Evolutionary conservation across 2,797 vertebrate genomes (phyloP).

Genomic region (Poecilia velifera): DNA sequence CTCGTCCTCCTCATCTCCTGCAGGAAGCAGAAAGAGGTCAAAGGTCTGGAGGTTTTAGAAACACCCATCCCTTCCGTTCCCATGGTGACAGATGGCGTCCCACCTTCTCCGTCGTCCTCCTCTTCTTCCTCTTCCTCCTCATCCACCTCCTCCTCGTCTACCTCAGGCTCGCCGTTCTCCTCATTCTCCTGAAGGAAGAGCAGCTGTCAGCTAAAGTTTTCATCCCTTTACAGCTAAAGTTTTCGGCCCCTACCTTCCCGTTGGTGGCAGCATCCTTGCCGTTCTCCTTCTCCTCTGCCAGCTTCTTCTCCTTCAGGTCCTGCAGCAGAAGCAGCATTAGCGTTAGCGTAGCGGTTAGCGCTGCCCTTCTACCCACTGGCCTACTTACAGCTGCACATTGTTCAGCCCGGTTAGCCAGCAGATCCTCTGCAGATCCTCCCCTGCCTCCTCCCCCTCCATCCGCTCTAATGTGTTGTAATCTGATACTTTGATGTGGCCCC

Average conservation of each 20-base stretch:
- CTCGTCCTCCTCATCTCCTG: constrained; percentile 87
- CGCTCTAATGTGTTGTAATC: constrained; percentile 78
- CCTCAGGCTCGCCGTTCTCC: constrained; percentile 94
- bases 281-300: constrained; percentile 92
- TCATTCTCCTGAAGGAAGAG: constrained; percentile 86
- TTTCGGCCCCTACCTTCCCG: constrained; percentile 80
- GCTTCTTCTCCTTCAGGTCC: constrained; percentile 96
- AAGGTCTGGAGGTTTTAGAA: rapidly evolving
- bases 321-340: constrained; percentile 45
- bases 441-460: constrained; percentile 53
- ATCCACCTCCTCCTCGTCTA: constrained; percentile 93
- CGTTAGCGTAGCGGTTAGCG: constrained; percentile 11
- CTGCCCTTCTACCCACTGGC: constrained; percentile 44
- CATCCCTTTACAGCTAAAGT: no score
- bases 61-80: neutral
- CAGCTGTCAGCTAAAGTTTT: neutral
- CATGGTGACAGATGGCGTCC: neutral
- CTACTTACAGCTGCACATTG: constrained; percentile 41
- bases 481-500: constrained; percentile 76
- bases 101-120: constrained; percentile 93
- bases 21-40: neutral
- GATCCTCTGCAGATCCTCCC: constrained; percentile 52
- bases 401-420: constrained; percentile 19
- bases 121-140: constrained; percentile 95
- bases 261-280: constrained; percentile 92